phyloP scores from a whole-genome alignment of 2,113 vertebrate species.

The Mormoops blainvillei region DNA sequence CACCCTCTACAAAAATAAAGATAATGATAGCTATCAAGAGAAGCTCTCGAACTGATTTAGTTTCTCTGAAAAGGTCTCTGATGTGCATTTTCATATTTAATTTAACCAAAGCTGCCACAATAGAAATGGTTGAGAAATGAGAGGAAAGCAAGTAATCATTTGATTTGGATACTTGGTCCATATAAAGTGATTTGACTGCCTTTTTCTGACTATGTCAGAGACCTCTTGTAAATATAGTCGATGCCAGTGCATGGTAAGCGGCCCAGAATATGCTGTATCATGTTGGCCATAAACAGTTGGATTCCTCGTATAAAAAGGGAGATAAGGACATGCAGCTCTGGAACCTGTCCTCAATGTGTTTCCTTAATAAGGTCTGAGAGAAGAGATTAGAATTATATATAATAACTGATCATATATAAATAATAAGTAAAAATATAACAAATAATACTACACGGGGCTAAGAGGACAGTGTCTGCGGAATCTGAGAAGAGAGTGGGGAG shows the following conservation, averaged over 20 bases:
- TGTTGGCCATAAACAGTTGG: not conserved
- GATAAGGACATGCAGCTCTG: not conserved
- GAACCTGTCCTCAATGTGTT: not conserved
- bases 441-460: not conserved
- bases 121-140: not conserved
- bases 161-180: not conserved
- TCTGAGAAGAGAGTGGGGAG: not conserved
- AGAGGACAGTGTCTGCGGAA: not conserved
- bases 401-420: not conserved
- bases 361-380: not conserved
- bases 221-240: not conserved
- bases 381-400: not conserved
- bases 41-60: not conserved
- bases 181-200: not conserved
- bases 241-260: not conserved
- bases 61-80: not conserved
- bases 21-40: not conserved
- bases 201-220: not conserved
- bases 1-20: not conserved
- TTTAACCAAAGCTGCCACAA: not conserved
- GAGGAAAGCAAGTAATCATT: not conserved
- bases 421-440: not conserved
- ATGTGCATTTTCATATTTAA: not conserved
- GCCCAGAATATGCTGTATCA: not conserved
- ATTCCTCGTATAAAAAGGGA: not conserved